Evolutionary conservation across 2,888 invertebrate genomes (phyloP).

Genomic region (Polyploca ridens): DNA sequence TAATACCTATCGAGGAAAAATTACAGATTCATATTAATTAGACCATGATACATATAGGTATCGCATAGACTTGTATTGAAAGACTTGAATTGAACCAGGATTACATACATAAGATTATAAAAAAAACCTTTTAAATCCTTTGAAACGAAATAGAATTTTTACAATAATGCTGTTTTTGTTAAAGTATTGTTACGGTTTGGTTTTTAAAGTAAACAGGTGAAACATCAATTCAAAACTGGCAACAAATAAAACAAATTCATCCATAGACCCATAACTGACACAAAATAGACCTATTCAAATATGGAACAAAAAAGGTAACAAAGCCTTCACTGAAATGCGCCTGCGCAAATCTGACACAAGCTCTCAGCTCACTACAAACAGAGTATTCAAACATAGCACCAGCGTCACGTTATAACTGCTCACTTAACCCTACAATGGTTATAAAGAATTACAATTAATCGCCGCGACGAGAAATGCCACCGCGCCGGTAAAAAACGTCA

Average conservation of each 20-base stretch:
- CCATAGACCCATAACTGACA: slow-evolving; percentile 35
- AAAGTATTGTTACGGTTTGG: not conserved
- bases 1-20: too few relatives aligned
- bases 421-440: slow-evolving; percentile 82
- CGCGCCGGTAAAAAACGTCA: slow-evolving; percentile 77
- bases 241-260: slow-evolving; percentile 47
- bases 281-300: slow-evolving; percentile 51
- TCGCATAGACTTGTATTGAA: too few relatives aligned
- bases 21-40: too few relatives aligned
- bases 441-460: slow-evolving; percentile 83
- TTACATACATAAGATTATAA: too few relatives aligned
- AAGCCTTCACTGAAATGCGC: slow-evolving; percentile 50
- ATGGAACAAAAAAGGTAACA: slow-evolving; percentile 46
- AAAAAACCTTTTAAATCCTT: too few relatives aligned
- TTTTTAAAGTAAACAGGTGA: slow-evolving; percentile 32
- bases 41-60: too few relatives aligned
- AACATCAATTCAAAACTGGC: slow-evolving; percentile 19
- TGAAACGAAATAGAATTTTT: not conserved
- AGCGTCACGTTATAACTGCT: slow-evolving; percentile 70
- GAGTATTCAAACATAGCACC: slow-evolving; percentile 63
- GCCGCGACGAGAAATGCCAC: slow-evolving; percentile 79
- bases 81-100: too few relatives aligned
- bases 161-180: not conserved
- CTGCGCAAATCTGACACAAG: slow-evolving; percentile 57
- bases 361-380: slow-evolving; percentile 46